phyloP scores from a whole-genome alignment of 2,888 invertebrate genomes.

The Cheilosia vulpina region DNA sequence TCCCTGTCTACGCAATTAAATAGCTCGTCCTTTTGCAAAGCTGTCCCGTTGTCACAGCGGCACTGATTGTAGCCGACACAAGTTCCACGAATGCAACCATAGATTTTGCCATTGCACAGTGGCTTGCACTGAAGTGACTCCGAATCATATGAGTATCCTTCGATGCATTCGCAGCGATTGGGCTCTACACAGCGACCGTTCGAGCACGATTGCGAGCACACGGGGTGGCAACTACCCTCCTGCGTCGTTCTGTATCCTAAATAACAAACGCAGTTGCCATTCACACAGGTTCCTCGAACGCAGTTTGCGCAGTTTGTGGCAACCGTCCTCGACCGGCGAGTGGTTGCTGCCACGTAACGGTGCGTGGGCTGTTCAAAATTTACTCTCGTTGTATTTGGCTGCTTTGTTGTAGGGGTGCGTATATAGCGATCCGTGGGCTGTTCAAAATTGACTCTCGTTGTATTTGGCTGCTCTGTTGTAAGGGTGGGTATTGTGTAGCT shows the following conservation, averaged over 20 bases:
- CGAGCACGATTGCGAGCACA: background rate
- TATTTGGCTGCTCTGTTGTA: background rate
- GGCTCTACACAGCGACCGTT: constrained; percentile 19
- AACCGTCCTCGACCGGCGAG: background rate
- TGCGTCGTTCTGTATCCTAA: background rate
- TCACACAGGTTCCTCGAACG: background rate
- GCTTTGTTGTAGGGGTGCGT: background rate
- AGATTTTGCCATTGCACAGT: constrained; percentile 46
- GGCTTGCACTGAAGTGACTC: constrained; percentile 29
- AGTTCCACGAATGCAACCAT: constrained; percentile 50
- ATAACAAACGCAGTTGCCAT: background rate
- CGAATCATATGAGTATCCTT: constrained; percentile 8
- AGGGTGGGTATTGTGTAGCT: background rate
- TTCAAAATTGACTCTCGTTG: background rate
- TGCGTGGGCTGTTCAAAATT: too few species aligned
- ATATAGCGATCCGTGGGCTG: too few species aligned
- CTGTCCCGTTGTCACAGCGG: constrained; percentile 21
- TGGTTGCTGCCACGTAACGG: too few species aligned
- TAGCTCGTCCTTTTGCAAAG: constrained; percentile 6
- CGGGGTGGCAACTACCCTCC: constrained; percentile 6
- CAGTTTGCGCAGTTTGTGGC: constrained; percentile 9
- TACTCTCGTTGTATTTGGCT: background rate
- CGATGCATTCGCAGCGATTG: constrained; percentile 3
- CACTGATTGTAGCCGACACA: constrained; percentile 55
- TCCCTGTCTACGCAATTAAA: constrained; percentile 5